Base-by-base conservation (phyloP, 2,888 invertebrate genomes). In the Phengaris alcon region DNA sequence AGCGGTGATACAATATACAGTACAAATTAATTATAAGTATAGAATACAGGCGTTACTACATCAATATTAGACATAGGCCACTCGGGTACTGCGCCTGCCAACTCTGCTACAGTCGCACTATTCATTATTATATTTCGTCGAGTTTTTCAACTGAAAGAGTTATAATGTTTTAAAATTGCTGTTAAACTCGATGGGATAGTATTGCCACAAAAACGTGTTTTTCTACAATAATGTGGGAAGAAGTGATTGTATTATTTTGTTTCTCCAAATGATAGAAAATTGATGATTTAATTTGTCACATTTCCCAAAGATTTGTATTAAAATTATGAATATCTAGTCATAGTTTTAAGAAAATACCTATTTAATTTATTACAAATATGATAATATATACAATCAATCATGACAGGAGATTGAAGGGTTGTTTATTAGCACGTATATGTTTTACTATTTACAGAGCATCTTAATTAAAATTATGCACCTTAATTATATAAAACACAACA, bases 21-120 rank as follows among this genome's bases (percentile, higher is more conserved):
- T 93, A 93, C 92, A 93, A 93, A 93, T 91, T 93, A 92, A 86
- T 89, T 82, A 87, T 93, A 91, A 92, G 90, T 81, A 81, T 89
- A 88, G 86, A 84, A 10, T 82, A 85, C 84, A 84, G 84, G 84
- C 81, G 85, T 82, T 83, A 83, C 80, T 82, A 84, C 86, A 83
- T 79, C 82, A 55, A 83, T 8, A 35, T 84, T 84, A 85, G 83
- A 79, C 76, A 80, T 82, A 80, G 79, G 77, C 74, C 90, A 88
- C 89, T 91, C 87, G 85, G 88, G 91, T 89, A 88, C 92, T 88
- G 87, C 86, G 91, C 87, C 82, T 78, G 79, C 83, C 88, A 84
- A 81, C 89, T 22, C 22, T 82, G 88, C 79, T 85, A 86, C 91
- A 89, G 93, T 93, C 93, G 93, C 93, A 93, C 90, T 81, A 15